A percentile compares a stretch with the other conserved stretches of the same genome.
phyloP scores from a whole-genome alignment of 1,140 invertebrate genomes.

The Drosophila bocki region DNA sequence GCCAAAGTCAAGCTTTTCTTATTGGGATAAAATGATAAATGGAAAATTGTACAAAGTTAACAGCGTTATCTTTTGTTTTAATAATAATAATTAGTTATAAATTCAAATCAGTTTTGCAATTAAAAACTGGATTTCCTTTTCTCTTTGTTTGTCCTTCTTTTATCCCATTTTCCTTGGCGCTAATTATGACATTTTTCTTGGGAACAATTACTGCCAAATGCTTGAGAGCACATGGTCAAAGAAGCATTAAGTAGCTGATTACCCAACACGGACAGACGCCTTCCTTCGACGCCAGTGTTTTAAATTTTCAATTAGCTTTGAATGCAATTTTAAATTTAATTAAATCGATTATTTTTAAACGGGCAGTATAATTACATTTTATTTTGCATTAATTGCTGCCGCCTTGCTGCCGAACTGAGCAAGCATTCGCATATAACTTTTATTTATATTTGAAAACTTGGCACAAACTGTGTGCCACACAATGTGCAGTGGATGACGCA shows the following conservation, averaged over 20 bases:
- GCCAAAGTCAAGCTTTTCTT: neutral
- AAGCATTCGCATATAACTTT: conserved; percentile 67
- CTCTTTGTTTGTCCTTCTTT: conserved; percentile 18
- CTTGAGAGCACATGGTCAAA: conserved; percentile 57
- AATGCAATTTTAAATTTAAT: conserved; percentile 58
- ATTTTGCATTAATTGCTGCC: conserved; percentile 67
- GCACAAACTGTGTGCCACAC: conserved; percentile 56
- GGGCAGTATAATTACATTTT: conserved; percentile 71
- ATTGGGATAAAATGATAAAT: neutral
- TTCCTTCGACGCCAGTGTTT: conserved; percentile 22
- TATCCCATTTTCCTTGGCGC: conserved; percentile 31
- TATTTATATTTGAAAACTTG: conserved; percentile 79
- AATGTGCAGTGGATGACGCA: conserved; percentile 77
- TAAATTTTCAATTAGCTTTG: conserved; percentile 39
- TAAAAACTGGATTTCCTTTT: neutral
- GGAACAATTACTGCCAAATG: conserved; percentile 76
- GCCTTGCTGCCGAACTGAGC: conserved; percentile 14
- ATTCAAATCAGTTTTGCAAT: neutral
- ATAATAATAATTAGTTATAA: too few relatives aligned
- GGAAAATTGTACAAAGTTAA: neutral
- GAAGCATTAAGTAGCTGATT: conserved; percentile 62
- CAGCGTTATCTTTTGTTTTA: too few relatives aligned
- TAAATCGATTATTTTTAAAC: conserved; percentile 70
- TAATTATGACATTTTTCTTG: conserved; percentile 67
- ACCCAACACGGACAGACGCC: conserved; percentile 18